Conservation (phyloP, 2,113 vertebrate species). For the Oncorhynchus keta region DNA sequence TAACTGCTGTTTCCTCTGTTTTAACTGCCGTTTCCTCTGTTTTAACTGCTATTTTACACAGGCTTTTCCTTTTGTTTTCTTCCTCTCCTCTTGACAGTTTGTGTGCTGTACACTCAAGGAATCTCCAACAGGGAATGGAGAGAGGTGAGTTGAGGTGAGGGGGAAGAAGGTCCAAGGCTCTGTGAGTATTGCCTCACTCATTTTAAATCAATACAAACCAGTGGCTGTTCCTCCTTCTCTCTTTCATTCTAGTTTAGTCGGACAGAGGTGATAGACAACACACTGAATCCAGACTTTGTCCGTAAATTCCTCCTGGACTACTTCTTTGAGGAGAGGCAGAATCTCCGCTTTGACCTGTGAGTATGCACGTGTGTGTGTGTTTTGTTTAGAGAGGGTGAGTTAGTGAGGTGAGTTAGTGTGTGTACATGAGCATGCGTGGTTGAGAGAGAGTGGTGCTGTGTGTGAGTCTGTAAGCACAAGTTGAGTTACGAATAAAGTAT, state of each 20-base stretch:
- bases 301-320: conserved; percentile 97
- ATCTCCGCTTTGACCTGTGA: conserved; percentile 97
- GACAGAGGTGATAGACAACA: conserved; percentile 97
- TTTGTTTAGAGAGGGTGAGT: background rate
- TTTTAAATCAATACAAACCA: too few species aligned
- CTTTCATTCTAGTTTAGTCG: conserved; percentile 82
- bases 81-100: conserved; percentile 58
- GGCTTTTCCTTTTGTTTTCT: conserved; percentile 12
- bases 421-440: conserved; percentile 1
- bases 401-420: conserved; percentile 12
- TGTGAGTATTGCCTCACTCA: too few species aligned
- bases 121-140: conserved; percentile 95
- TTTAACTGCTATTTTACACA: background rate
- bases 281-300: conserved; percentile 96
- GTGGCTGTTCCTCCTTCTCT: background rate
- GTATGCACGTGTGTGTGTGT: conserved; percentile 54
- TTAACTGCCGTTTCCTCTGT: too few species aligned
- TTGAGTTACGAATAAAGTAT: conserved; percentile 60
- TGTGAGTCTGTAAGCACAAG: conserved; percentile 21
- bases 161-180: background rate
- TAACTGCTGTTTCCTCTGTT: too few species aligned
- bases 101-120: conserved; percentile 92
- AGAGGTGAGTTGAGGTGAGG: conserved; percentile 83
- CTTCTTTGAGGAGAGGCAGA: conserved; percentile 97
- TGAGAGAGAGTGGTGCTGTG: conserved; percentile 25